phyloP scores from a whole-genome alignment of 2,888 invertebrate genomes.

The Chromoteleia sp. region DNA sequence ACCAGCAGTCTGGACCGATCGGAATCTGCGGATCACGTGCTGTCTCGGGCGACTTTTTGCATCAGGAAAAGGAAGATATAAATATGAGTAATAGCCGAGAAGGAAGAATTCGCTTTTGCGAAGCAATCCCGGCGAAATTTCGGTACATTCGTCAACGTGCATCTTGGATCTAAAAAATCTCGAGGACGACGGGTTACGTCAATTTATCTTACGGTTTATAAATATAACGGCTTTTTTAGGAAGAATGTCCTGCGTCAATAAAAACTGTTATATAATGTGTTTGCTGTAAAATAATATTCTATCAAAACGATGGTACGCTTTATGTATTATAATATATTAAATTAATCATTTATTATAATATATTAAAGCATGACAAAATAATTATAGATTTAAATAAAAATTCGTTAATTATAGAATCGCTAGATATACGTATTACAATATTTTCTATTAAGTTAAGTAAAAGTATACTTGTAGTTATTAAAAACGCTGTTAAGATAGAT shows the following conservation, averaged over 20 bases:
- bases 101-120: slow-evolving; percentile 40
- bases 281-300: too few relatives aligned
- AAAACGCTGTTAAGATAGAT: too few relatives aligned
- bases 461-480: too few relatives aligned
- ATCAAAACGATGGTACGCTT: too few relatives aligned
- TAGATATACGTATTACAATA: too few relatives aligned
- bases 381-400: too few relatives aligned
- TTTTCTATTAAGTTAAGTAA: too few relatives aligned
- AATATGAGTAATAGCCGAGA: slow-evolving; percentile 59
- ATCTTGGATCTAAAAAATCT: slow-evolving; percentile 22
- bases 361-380: too few relatives aligned
- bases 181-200: slow-evolving; percentile 17
- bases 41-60: slow-evolving; percentile 28
- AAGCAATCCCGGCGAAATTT: slow-evolving; percentile 9
- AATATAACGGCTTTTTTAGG: slow-evolving; percentile 4
- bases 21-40: slow-evolving; percentile 68
- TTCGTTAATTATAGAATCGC: too few relatives aligned
- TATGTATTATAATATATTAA: too few relatives aligned
- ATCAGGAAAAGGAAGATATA: slow-evolving; percentile 67
- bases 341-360: too few relatives aligned
- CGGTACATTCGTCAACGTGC: slow-evolving; percentile 42
- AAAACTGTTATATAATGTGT: slow-evolving; percentile 29
- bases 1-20: slow-evolving; percentile 68
- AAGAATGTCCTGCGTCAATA: background rate
- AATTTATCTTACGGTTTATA: slow-evolving; percentile 40